These are phyloP conservation scores for Salminus brasiliensis DNA, from an alignment of 2,113 vertebrate genomes.

Conservation along the genomic window DNA sequence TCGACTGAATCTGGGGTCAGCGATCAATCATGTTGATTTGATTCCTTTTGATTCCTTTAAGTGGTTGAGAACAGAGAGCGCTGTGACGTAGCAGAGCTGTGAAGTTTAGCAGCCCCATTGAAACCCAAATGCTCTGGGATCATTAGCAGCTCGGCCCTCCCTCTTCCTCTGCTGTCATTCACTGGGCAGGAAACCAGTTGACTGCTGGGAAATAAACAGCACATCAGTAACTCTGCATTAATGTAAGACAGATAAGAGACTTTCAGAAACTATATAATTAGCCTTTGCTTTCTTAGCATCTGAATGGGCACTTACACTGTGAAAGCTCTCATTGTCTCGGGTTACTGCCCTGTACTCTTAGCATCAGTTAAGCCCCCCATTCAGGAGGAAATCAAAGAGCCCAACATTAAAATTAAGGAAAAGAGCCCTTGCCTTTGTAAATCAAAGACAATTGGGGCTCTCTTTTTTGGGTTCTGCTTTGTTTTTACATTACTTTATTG, in stretches of 20 bases:
- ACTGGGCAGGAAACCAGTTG: conserved; percentile 62
- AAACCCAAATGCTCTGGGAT: conserved; percentile 53
- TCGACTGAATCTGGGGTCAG: no score
- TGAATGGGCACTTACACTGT: conserved; percentile 79
- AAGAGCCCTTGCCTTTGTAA: conserved; percentile 61
- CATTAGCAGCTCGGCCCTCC: conserved; percentile 52
- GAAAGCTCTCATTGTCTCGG: conserved; percentile 82
- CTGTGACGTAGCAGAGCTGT: conserved; percentile 1
- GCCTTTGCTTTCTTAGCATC: conserved; percentile 78
- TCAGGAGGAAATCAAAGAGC: conserved; percentile 77
- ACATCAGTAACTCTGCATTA: conserved; percentile 72
- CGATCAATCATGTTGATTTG: no score
- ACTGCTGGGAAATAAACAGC: conserved; percentile 76
- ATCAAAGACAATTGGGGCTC: conserved; percentile 59
- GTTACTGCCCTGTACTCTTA: conserved; percentile 71
- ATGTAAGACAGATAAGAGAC: conserved; percentile 79
- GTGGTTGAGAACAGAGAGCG: background rate
- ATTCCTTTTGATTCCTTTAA: no score
- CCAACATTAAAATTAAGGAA: conserved; percentile 71
- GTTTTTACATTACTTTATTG: conserved; percentile 64
- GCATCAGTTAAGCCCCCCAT: conserved; percentile 73
- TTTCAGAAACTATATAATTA: conserved; percentile 82
- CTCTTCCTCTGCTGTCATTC: conserved; percentile 54
- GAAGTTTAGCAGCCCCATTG: conserved; percentile 44
- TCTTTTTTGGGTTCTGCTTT: conserved; percentile 49